phyloP scores from a whole-genome alignment of 1,140 invertebrate species.

The Triops cancriformis region DNA sequence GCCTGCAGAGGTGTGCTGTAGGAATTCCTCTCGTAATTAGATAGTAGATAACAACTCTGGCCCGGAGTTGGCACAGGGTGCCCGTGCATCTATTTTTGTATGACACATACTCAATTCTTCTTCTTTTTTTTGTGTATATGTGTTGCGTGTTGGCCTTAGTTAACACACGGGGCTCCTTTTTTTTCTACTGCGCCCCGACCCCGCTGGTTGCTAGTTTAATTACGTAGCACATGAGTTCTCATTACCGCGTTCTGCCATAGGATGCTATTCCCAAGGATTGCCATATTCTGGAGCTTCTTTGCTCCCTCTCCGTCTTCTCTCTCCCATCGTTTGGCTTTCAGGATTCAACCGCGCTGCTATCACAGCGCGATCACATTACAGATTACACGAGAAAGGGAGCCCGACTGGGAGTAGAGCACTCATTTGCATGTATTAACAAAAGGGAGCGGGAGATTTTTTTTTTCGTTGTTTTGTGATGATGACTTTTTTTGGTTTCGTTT shows the following conservation, averaged over 20 bases:
- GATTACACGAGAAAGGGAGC: not conserved
- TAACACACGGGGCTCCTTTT: not conserved
- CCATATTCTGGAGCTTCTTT: not conserved
- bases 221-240: conserved; percentile 5
- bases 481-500: no score
- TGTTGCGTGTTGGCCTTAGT: not conserved
- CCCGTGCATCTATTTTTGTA: not conserved
- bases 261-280: not conserved
- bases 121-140: no score
- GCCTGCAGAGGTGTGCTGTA: not conserved
- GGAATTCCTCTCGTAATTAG: conserved; percentile 4
- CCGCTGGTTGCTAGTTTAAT: not conserved
- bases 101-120: not conserved
- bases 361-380: conserved; percentile 9
- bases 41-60: not conserved
- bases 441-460: not conserved
- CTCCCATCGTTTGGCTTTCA: not conserved
- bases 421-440: not conserved
- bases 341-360: not conserved
- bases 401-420: not conserved
- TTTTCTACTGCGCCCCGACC: not conserved
- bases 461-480: not conserved
- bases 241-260: not conserved
- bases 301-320: not conserved
- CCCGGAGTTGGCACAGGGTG: not conserved